phyloP scores from a whole-genome alignment of 1,140 invertebrate species.

The Drosophila setifemur region DNA sequence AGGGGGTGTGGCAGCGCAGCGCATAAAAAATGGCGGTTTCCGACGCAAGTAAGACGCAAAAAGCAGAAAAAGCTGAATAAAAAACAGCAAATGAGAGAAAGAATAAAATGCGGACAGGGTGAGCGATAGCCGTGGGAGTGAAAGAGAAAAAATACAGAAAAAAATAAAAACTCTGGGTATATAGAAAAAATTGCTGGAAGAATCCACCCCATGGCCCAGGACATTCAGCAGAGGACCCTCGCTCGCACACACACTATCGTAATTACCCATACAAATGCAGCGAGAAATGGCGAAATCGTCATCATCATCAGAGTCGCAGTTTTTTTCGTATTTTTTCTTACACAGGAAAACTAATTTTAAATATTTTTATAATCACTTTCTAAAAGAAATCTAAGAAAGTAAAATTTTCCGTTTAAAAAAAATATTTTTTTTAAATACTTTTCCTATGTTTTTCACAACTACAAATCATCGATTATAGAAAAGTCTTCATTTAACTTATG shows the following conservation, averaged over 20 bases:
- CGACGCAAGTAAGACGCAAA: slow-evolving; percentile 66
- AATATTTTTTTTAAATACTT: no score
- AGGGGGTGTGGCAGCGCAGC: slow-evolving; percentile 40
- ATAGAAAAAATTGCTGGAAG: slow-evolving; percentile 57
- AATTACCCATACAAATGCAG: slow-evolving; percentile 75
- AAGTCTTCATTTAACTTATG: no score
- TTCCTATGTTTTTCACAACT: no score
- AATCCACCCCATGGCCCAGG: slow-evolving; percentile 66
- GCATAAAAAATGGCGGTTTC: slow-evolving; percentile 79
- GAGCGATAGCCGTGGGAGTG: slow-evolving; percentile 11
- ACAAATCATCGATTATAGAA: no score
- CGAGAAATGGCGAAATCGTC: slow-evolving; percentile 51
- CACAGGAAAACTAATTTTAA: background rate
- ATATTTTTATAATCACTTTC: no score
- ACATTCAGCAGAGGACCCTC: slow-evolving; percentile 69
- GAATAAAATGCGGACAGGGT: slow-evolving; percentile 31
- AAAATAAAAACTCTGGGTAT: slow-evolving; percentile 52
- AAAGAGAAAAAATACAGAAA: slow-evolving; percentile 23
- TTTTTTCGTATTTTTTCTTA: background rate
- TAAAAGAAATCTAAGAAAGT: no score
- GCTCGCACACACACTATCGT: slow-evolving; percentile 35
- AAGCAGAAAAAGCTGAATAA: slow-evolving; percentile 28
- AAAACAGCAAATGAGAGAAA: slow-evolving; percentile 26
- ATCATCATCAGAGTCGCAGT: slow-evolving; percentile 27
- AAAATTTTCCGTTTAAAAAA: no score